These are phyloP conservation scores for Platichthys stellatus DNA, from an alignment of 2,113 vertebrate species.

Conservation along the genomic window DNA sequence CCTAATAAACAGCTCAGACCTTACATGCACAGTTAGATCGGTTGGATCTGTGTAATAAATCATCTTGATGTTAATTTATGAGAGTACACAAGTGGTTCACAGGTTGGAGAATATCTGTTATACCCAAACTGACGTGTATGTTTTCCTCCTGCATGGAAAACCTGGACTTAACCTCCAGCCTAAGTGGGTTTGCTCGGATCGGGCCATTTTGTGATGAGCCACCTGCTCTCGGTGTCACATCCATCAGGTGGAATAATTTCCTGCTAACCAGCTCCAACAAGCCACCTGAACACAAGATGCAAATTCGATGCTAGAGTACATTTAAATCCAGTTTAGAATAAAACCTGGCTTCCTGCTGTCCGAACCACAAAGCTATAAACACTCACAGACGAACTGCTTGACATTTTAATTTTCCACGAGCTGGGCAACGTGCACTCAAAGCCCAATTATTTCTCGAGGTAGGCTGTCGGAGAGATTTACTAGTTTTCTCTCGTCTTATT, in stretches of 20 bases:
- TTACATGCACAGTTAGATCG: conserved; percentile 2
- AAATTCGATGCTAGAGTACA: conserved; percentile 26
- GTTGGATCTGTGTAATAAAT: conserved; percentile 7
- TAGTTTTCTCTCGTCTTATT: conserved; percentile 37
- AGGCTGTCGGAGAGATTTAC: conserved; percentile 43
- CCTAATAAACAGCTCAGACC: neutral
- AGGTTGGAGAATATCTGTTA: neutral
- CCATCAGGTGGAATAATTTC: conserved; percentile 68
- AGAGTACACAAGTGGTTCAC: neutral
- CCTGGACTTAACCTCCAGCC: conserved; percentile 16
- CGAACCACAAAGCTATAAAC: conserved; percentile 24
- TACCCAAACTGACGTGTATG: neutral
- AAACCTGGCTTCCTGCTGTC: conserved; percentile 21
- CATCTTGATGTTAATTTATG: conserved; percentile 5
- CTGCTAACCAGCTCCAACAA: conserved; percentile 64
- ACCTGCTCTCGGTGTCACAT: conserved; percentile 67
- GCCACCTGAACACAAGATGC: conserved; percentile 74
- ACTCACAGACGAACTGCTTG: conserved; percentile 23
- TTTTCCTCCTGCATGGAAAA: conserved; percentile 29
- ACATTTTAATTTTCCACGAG: conserved; percentile 45
- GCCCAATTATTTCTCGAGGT: conserved; percentile 57
- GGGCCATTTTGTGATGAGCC: conserved; percentile 69
- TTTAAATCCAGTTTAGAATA: conserved; percentile 55
- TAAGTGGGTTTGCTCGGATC: conserved; percentile 44
- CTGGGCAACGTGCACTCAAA: conserved; percentile 11